Evolutionary conservation across 2,113 vertebrate genomes (phyloP), one percentile per base, ranked within the genome.

Genomic region (Ancistrus triradiatus): DNA sequence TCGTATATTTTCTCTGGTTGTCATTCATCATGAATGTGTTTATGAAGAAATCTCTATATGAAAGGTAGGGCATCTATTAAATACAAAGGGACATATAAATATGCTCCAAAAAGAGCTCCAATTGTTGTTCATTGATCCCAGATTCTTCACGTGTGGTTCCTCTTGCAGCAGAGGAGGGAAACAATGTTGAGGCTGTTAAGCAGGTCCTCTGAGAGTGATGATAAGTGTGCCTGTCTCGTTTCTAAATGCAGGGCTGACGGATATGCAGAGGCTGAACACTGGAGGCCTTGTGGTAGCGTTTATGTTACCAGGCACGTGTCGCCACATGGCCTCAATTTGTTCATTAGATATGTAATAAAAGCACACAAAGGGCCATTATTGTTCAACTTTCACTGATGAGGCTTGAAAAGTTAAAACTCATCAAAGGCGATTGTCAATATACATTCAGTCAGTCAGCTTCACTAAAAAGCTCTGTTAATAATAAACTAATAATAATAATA

Each of bases 281-380:
- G 75, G 77, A 73, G 66, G 82, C 82, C 82, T 87, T 87, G 87
- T 89, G 80, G 76, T 73, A 24, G 50, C 7, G 44, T 28, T 51
- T 40, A 57, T 62, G 70, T 72, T 64, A 63, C 27, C 47, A 68
- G 76, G 74, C 72, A 59, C 76, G 77, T 63, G n/a, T 60, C 70
- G 75, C 77, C 86, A 88, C 85, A 87, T 88, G 88, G 85, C 83
- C 82, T 78, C 86, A 87, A 87, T 88, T 86, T 86, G 78, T 84
- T 87, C 85, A 87, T 87, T 87, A 86, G 74, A 76, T 78, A 78
- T 77, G 81, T 84, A 83, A 87, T 85, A 87, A 87, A 87, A 81
- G 82, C 84, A 81, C 77, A 78, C 70, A 74, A 51, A 66, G 65
- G 6, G 5, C 22, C 47, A 14, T 83, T 84, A 86, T 85, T 86